Percentiles rank a stretch among this genome's conserved stretches.
Conservation (phyloP, 2,797 vertebrate genomes). For the Linurgus olivaceus region DNA sequence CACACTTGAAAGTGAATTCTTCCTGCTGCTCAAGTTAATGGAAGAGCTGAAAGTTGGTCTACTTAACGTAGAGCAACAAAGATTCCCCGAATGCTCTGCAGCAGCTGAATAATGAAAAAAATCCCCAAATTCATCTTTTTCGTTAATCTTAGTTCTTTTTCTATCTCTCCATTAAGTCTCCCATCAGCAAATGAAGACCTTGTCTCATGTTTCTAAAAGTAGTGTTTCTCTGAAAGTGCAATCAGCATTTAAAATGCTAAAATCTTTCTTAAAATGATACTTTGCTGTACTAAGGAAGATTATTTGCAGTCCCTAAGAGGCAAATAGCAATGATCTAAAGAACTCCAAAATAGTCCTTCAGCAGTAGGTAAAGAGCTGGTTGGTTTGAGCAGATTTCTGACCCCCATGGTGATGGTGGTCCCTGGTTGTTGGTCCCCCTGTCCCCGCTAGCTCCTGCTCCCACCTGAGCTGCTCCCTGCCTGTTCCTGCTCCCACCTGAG, state of each 20-base stretch:
- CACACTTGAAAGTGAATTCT: constrained; percentile 5
- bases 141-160: background rate
- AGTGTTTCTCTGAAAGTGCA: constrained; percentile 19
- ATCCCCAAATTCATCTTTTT: background rate
- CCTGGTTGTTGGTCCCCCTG: background rate
- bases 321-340: background rate
- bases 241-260: background rate
- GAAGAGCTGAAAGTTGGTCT: background rate
- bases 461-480: background rate
- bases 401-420: accelerated
- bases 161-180: background rate
- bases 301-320: background rate
- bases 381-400: background rate
- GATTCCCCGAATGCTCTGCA: background rate
- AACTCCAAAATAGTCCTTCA: background rate
- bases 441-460: no score
- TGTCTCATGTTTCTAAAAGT: constrained; percentile 25
- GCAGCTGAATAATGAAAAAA: background rate
- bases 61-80: background rate
- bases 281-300: background rate
- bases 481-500: constrained; percentile 19
- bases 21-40: background rate
- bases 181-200: constrained; percentile 37
- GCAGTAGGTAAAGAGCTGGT: background rate
- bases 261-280: background rate